phyloP scores from a whole-genome alignment of 2,797 vertebrate species.

The Nothura maculosa region DNA sequence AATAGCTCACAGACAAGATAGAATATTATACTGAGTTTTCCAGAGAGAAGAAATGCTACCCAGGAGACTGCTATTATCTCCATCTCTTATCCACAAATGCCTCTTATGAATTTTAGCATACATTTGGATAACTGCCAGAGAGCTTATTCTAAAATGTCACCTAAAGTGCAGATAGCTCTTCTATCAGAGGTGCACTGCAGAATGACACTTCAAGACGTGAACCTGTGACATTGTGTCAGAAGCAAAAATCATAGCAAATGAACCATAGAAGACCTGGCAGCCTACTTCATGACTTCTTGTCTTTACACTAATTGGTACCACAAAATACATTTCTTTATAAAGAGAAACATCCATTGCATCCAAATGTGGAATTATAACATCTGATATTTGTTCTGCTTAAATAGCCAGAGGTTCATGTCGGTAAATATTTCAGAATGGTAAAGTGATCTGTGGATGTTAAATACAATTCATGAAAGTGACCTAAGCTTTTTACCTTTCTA shows the following conservation, averaged over 20 bases:
- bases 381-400: slow-evolving; percentile 5
- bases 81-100: slow-evolving; percentile 29
- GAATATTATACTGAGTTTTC: background rate
- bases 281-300: slow-evolving; percentile 13
- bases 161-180: slow-evolving; percentile 35
- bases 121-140: slow-evolving; percentile 47
- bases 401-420: background rate
- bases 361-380: background rate
- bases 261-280: slow-evolving; percentile 23
- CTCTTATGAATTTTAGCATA: slow-evolving; percentile 52
- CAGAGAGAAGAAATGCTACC: slow-evolving; percentile 1
- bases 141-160: slow-evolving; percentile 63
- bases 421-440: slow-evolving; percentile 9
- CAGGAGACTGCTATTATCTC: slow-evolving; percentile 22
- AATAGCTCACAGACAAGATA: background rate
- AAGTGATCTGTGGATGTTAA: background rate
- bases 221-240: slow-evolving; percentile 33
- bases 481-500: background rate
- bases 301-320: slow-evolving; percentile 26
- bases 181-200: background rate
- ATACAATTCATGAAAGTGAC: background rate
- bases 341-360: background rate
- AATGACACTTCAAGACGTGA: slow-evolving; percentile 24
- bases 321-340: slow-evolving; percentile 22
- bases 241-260: slow-evolving; percentile 45